Conservation (phyloP, 2,113 vertebrate species). For the Struthio camelus region DNA sequence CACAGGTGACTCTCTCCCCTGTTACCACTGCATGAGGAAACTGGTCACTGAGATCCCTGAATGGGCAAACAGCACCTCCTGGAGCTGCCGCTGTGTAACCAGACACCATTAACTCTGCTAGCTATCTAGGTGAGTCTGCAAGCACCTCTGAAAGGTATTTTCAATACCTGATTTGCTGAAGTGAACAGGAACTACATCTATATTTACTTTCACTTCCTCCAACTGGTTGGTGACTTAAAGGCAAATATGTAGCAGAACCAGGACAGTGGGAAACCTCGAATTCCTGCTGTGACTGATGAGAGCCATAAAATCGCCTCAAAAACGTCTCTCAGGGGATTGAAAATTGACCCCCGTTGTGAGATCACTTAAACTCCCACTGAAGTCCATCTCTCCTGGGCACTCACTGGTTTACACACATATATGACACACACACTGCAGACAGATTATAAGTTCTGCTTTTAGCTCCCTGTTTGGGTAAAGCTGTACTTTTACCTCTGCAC, state of each 20-base stretch:
- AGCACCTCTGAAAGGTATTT: not conserved
- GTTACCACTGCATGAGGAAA: not conserved
- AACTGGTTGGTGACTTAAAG: not conserved
- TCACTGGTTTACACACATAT: rapidly evolving
- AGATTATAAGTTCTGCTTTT: not conserved
- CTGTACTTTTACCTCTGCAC: not conserved
- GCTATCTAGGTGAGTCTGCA: not conserved
- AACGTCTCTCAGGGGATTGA: not conserved
- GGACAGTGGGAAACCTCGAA: not conserved
- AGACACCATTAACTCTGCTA: not conserved
- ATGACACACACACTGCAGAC: not conserved
- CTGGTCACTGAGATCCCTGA: not conserved
- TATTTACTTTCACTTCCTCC: not conserved
- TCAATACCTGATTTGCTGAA: not conserved
- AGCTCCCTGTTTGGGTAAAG: not conserved
- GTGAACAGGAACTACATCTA: not conserved
- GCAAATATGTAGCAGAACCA: not conserved
- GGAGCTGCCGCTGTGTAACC: not conserved
- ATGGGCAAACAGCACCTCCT: not conserved
- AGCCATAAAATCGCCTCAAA: not conserved
- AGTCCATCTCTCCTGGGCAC: not conserved
- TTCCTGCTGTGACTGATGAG: not conserved
- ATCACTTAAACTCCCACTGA: not conserved
- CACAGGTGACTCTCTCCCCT: too few relatives aligned
- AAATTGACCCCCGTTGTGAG: rapidly evolving